Conservation (phyloP, 2,888 invertebrate genomes). For the Sceliomorpha sp. region DNA sequence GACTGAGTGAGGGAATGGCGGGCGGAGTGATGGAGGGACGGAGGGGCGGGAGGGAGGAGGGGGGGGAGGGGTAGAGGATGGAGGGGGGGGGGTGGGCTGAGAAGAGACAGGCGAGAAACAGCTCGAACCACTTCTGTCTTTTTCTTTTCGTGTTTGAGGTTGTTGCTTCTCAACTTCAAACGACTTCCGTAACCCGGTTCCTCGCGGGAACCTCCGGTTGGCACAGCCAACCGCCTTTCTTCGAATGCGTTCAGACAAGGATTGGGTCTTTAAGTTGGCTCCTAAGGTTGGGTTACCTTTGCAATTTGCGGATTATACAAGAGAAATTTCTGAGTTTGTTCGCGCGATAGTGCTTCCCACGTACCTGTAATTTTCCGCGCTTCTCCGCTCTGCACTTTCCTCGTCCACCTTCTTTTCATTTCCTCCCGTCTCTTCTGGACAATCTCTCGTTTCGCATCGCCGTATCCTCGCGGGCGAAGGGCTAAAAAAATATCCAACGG, state of each 20-base stretch:
- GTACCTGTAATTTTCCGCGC: slow-evolving; percentile 70
- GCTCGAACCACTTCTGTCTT: too few species aligned
- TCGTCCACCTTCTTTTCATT: slow-evolving; percentile 20
- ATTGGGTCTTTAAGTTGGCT: slow-evolving; percentile 69
- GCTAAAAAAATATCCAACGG: slow-evolving; percentile 35
- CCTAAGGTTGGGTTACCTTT: slow-evolving; percentile 68
- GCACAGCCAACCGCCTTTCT: slow-evolving; percentile 63
- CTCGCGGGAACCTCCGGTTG: slow-evolving; percentile 62
- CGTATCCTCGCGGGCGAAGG: slow-evolving; percentile 32
- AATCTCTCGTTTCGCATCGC: slow-evolving; percentile 20
- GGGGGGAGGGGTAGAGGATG: too few species aligned
- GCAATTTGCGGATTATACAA: slow-evolving; percentile 76
- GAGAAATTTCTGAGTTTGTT: slow-evolving; percentile 48
- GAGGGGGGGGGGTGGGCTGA: too few species aligned
- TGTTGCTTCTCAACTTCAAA: slow-evolving; percentile 20
- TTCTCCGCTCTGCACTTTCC: slow-evolving; percentile 43
- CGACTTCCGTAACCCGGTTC: slow-evolving; percentile 48
- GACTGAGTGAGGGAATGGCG: too few species aligned
- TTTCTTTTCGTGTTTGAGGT: slow-evolving; percentile 21
- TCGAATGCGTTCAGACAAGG: slow-evolving; percentile 70
- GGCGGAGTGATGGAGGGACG: too few species aligned
- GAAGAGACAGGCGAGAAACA: too few species aligned
- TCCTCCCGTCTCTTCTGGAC: slow-evolving; percentile 12
- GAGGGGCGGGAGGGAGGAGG: too few species aligned
- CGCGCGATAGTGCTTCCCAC: slow-evolving; percentile 58